A percentile compares a stretch with the other conserved stretches of the same genome.
phyloP scores from a whole-genome alignment of 2,888 invertebrate species.

The Cephus spinipes region DNA sequence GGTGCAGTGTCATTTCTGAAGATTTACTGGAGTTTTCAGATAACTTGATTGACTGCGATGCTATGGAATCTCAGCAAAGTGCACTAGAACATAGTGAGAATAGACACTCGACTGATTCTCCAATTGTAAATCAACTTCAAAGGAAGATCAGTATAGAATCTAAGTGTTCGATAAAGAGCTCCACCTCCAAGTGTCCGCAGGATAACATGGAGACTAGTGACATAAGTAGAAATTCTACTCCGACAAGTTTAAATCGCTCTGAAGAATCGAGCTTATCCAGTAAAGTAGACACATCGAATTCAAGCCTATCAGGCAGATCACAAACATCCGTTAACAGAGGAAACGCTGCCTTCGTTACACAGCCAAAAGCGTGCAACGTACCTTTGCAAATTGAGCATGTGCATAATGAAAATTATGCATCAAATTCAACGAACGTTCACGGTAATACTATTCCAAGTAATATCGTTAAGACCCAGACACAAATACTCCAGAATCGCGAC shows the following conservation, averaged over 20 bases:
- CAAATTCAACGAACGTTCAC: slow-evolving; percentile 26
- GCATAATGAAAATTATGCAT: slow-evolving; percentile 11
- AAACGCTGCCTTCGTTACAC: slow-evolving; percentile 11
- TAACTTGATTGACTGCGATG: slow-evolving; percentile 50
- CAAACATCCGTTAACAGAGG: slow-evolving; percentile 16
- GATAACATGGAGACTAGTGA: slow-evolving; percentile 40
- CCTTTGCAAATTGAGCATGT: slow-evolving; percentile 24
- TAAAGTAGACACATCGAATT: slow-evolving; percentile 2
- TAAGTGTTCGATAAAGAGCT: slow-evolving; percentile 33
- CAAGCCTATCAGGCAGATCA: slow-evolving; percentile 14
- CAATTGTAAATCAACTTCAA: slow-evolving; percentile 29
- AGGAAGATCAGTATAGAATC: slow-evolving; percentile 44
- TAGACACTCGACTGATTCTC: slow-evolving; percentile 27
- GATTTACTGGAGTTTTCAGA: slow-evolving; percentile 61
- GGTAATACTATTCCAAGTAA: slow-evolving; percentile 11
- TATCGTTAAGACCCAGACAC: slow-evolving; percentile 7
- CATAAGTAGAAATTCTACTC: slow-evolving; percentile 37
- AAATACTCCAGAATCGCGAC: slow-evolving; percentile 1
- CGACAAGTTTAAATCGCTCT: slow-evolving; percentile 31
- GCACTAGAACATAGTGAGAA: slow-evolving; percentile 29
- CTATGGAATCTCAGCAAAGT: slow-evolving; percentile 23
- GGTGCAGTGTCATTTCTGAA: slow-evolving; percentile 59
- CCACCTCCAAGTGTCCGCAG: slow-evolving; percentile 27
- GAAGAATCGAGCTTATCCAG: slow-evolving; percentile 29
- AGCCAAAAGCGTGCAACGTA: slow-evolving; percentile 26